A percentile compares a stretch with the other conserved stretches of the same genome.
phyloP scores from a whole-genome alignment of 2,888 invertebrate species.

The Oscheius sp. region DNA sequence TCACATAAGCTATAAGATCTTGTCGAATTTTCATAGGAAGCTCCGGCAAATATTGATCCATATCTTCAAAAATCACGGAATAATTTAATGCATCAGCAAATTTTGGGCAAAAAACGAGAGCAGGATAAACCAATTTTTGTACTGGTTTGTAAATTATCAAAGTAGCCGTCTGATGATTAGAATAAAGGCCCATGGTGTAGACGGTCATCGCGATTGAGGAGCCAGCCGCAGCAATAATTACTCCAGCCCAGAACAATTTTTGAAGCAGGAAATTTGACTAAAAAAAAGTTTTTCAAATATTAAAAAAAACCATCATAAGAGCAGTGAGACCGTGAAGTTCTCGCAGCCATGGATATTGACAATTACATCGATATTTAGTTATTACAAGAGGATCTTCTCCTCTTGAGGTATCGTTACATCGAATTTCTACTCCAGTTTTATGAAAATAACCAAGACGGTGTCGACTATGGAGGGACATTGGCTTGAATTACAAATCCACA shows the following conservation, averaged over 20 bases:
- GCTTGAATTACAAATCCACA: slow-evolving; percentile 2
- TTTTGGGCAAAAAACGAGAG: slow-evolving; percentile 46
- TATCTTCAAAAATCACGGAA: slow-evolving; percentile 39
- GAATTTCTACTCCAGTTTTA: slow-evolving; percentile 4
- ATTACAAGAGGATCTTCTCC: slow-evolving; percentile 29
- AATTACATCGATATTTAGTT: slow-evolving; percentile 46
- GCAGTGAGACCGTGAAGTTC: slow-evolving; percentile 48
- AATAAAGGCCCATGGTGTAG: slow-evolving; percentile 40
- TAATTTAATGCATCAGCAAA: slow-evolving; percentile 45
- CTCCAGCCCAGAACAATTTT: slow-evolving; percentile 39
- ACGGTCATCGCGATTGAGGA: slow-evolving; percentile 41
- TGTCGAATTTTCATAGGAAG: slow-evolving; percentile 32
- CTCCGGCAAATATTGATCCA: slow-evolving; percentile 37
- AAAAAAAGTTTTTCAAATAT: background rate
- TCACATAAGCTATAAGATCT: slow-evolving; percentile 21
- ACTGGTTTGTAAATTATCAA: slow-evolving; percentile 44
- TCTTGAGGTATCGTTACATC: slow-evolving; percentile 12
- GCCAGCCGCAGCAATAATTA: slow-evolving; percentile 35
- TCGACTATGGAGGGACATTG: background rate
- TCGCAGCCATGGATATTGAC: slow-evolving; percentile 47
- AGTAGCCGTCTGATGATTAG: slow-evolving; percentile 42
- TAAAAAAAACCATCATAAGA: slow-evolving; percentile 45
- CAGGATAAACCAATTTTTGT: slow-evolving; percentile 7
- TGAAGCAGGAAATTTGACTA: slow-evolving; percentile 39
- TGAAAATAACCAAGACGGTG: background rate